These are phyloP conservation scores for Zophobas morio DNA, from an alignment of 1,140 invertebrate genomes.

Conservation along the genomic window DNA sequence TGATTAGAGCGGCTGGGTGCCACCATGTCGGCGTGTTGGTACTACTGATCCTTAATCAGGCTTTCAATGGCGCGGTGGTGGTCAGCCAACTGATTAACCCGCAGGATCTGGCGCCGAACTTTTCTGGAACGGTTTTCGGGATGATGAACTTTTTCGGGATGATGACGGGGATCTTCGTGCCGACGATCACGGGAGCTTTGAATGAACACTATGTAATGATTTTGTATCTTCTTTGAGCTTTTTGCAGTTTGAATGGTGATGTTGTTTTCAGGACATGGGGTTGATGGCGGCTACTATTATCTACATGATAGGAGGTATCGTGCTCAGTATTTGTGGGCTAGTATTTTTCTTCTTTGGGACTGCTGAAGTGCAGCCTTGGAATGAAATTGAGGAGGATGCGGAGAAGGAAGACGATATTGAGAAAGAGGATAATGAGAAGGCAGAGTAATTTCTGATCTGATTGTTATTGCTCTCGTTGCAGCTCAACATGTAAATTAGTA, in stretches of 20 bases:
- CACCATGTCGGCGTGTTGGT: background rate
- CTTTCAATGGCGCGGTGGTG: constrained; percentile 87
- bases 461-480: too few relatives aligned
- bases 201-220: constrained; percentile 63
- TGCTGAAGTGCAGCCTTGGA: constrained; percentile 68
- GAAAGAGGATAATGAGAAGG: background rate
- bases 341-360: constrained; percentile 70
- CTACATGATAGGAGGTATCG: constrained; percentile 72
- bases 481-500: too few relatives aligned
- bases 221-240: background rate
- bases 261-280: constrained; percentile 67
- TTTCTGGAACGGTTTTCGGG: constrained; percentile 81
- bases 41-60: constrained; percentile 56
- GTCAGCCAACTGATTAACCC: constrained; percentile 87
- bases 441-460: too few relatives aligned
- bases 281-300: constrained; percentile 73
- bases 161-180: constrained; percentile 83
- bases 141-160: constrained; percentile 83
- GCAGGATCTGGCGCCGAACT: constrained; percentile 85
- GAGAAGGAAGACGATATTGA: constrained; percentile 30
- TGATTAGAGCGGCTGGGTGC: constrained; percentile 15
- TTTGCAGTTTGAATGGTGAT: background rate
- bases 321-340: constrained; percentile 70
- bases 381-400: constrained; percentile 56
- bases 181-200: constrained; percentile 57